Evolutionary conservation across 2,888 invertebrate species (phyloP).

Genomic region (Thecocarcelia acutangulata): DNA sequence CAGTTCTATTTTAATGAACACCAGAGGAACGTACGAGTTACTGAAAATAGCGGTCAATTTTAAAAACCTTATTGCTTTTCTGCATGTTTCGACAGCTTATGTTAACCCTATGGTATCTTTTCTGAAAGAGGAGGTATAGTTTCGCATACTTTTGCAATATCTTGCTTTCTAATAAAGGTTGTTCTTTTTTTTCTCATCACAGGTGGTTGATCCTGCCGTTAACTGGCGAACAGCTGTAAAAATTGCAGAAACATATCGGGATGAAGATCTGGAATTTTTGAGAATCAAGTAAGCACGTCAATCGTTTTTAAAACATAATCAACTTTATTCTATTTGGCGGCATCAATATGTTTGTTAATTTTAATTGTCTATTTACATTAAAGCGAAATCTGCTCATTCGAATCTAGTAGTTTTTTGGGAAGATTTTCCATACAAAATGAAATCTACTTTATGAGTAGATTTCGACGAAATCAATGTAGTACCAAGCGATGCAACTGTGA

Average conservation of each 20-base stretch:
- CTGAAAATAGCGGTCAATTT: constrained; percentile 84
- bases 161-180: neutral
- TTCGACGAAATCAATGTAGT: too few relatives aligned
- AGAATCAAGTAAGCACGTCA: constrained; percentile 83
- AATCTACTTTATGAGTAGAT: too few relatives aligned
- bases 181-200: neutral
- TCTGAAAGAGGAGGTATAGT: constrained; percentile 86
- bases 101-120: constrained; percentile 88
- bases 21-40: constrained; percentile 85
- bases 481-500: too few relatives aligned
- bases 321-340: too few relatives aligned
- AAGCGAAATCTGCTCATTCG: too few relatives aligned
- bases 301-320: neutral
- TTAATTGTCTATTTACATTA: too few relatives aligned
- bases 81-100: constrained; percentile 94
- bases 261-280: constrained; percentile 82
- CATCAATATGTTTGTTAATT: too few relatives aligned
- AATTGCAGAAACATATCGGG: constrained; percentile 84
- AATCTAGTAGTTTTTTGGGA: too few relatives aligned
- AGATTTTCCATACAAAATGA: too few relatives aligned
- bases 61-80: constrained; percentile 83
- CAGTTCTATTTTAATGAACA: constrained; percentile 85
- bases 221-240: constrained; percentile 86
- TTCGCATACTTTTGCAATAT: neutral
- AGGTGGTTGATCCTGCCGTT: constrained; percentile 81